Evolutionary conservation across 1,140 invertebrate genomes (phyloP).

Genomic region (Atopsyche davidsoni): DNA sequence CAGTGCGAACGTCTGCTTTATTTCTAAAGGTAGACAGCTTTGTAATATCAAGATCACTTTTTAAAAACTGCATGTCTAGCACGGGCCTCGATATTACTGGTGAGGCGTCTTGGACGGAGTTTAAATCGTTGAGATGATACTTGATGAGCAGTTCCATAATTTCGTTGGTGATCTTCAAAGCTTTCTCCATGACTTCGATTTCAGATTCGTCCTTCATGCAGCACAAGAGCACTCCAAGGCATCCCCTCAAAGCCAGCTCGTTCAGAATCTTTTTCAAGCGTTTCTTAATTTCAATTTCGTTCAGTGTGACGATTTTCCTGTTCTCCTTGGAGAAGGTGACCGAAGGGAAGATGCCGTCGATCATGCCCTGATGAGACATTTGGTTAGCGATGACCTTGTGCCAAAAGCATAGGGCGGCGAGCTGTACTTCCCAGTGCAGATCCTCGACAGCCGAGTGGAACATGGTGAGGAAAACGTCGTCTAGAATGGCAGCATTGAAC

Average conservation of each 20-base stretch:
- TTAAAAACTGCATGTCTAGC: conserved; percentile 24
- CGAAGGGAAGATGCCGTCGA: conserved; percentile 67
- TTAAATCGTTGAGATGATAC: conserved; percentile 48
- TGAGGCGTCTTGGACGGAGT: conserved; percentile 39
- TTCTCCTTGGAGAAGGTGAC: conserved; percentile 73
- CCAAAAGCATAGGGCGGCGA: conserved; percentile 66
- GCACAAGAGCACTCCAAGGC: conserved; percentile 59
- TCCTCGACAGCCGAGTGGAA: conserved; percentile 58
- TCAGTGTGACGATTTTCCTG: conserved; percentile 67
- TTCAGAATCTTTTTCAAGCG: conserved; percentile 60
- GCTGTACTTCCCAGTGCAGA: conserved; percentile 74
- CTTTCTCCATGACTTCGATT: conserved; percentile 58
- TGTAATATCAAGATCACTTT: conserved; percentile 17
- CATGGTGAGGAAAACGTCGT: conserved; percentile 47
- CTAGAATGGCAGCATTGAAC: conserved; percentile 47
- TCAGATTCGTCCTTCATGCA: conserved; percentile 65
- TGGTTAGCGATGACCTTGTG: conserved; percentile 56
- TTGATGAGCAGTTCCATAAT: conserved; percentile 53
- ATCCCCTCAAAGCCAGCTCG: conserved; percentile 57
- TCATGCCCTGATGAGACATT: conserved; percentile 68
- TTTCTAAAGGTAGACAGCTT: conserved; percentile 27
- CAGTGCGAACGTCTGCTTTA: conserved; percentile 37
- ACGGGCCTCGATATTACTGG: conserved; percentile 35
- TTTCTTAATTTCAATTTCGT: conserved; percentile 59
- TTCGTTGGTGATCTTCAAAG: conserved; percentile 51